These are phyloP conservation scores for Leptocoma aspasia DNA, from an alignment of 2,113 vertebrate genomes.

Conservation along the genomic window DNA sequence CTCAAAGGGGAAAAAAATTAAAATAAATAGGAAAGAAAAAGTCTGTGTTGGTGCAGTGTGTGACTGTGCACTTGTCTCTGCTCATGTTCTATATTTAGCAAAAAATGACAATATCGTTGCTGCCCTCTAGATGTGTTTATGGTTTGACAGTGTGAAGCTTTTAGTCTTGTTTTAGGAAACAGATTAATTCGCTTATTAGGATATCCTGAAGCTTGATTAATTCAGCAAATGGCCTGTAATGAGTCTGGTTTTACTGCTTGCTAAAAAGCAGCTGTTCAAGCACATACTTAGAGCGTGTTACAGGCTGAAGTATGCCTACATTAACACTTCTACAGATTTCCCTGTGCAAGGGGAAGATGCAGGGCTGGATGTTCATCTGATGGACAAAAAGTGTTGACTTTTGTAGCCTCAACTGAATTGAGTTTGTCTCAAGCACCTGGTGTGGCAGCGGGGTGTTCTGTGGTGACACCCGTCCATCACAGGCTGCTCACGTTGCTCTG, in stretches of 20 bases:
- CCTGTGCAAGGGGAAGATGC: neutral
- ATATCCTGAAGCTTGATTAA: conserved; percentile 36
- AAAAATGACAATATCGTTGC: conserved; percentile 35
- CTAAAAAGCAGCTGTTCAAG: neutral
- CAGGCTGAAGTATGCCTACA: neutral
- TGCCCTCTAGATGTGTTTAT: conserved; percentile 58
- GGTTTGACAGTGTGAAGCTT: conserved; percentile 11
- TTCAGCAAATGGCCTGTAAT: conserved; percentile 23
- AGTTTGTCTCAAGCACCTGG: neutral
- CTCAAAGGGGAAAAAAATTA: neutral
- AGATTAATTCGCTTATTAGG: conserved; percentile 27
- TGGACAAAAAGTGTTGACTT: neutral
- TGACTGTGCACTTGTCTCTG: conserved; percentile 36
- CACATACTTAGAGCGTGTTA: neutral
- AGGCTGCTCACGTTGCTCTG: neutral
- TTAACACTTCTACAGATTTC: neutral
- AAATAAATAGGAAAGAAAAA: neutral
- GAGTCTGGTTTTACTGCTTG: neutral
- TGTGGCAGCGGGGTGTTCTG: neutral
- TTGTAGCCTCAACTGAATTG: neutral
- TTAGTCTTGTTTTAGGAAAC: conserved; percentile 32
- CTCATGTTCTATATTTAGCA: conserved; percentile 42
- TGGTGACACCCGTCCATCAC: accelerated
- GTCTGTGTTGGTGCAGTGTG: neutral
- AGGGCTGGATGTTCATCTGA: neutral